These are phyloP conservation scores for Harpagoxenus sublaevis DNA, from an alignment of 2,888 invertebrate species.

Conservation along the genomic window DNA sequence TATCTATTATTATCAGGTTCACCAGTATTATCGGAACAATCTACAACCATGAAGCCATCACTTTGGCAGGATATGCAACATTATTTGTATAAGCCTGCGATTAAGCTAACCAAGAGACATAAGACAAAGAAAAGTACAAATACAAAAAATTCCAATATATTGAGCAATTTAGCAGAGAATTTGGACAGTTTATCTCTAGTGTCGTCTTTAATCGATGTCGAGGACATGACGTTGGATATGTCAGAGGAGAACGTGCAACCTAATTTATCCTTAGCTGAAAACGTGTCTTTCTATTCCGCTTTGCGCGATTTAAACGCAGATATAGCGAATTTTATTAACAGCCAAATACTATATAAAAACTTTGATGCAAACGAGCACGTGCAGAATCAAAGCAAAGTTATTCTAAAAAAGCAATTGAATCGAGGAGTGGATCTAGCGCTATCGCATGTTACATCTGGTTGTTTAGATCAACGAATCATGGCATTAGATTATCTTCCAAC, in stretches of 20 bases:
- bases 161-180: slow-evolving; percentile 74
- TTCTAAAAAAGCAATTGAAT: slow-evolving; percentile 75
- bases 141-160: slow-evolving; percentile 41
- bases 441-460: slow-evolving; percentile 87
- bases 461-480: slow-evolving; percentile 88
- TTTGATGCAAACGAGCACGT: slow-evolving; percentile 58
- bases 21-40: slow-evolving; percentile 58
- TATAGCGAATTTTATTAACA: slow-evolving; percentile 75
- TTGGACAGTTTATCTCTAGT: slow-evolving; percentile 80
- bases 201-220: slow-evolving; percentile 76
- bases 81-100: slow-evolving; percentile 80
- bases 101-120: slow-evolving; percentile 74
- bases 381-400: slow-evolving; percentile 50
- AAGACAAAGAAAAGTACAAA: slow-evolving; percentile 63
- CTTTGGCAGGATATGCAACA: slow-evolving; percentile 79
- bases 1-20: slow-evolving; percentile 89
- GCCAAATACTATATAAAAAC: slow-evolving; percentile 45
- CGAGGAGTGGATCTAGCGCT: slow-evolving; percentile 84
- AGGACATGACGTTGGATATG: slow-evolving; percentile 82
- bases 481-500: slow-evolving; percentile 91
- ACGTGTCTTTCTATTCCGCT: slow-evolving; percentile 77
- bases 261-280: slow-evolving; percentile 85
- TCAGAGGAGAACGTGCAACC: slow-evolving; percentile 81
- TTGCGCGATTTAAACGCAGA: slow-evolving; percentile 79
- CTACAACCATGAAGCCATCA: slow-evolving; percentile 67